A percentile compares a stretch with the other conserved stretches of the same genome.
These are phyloP conservation scores for Lamprologus ornatipinnis DNA, from an alignment of 2,113 vertebrate species.

Conservation along the genomic window DNA sequence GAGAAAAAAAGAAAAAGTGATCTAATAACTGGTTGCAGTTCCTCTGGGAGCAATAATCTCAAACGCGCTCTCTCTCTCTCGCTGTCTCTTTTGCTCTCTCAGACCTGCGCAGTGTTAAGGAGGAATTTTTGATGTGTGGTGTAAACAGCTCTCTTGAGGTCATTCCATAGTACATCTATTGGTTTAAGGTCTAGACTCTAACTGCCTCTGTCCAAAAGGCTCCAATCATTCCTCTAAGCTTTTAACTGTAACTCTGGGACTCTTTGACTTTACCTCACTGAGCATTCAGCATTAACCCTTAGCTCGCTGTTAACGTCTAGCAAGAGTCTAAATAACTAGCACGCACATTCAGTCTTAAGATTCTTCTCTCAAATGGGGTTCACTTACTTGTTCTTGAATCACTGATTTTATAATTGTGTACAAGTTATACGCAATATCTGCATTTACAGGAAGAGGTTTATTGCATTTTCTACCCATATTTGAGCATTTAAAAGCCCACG, in stretches of 20 bases:
- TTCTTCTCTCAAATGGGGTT: background rate
- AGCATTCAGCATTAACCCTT: background rate
- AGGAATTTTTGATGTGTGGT: background rate
- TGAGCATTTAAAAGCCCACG: background rate
- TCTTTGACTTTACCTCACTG: background rate
- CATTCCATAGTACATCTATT: background rate
- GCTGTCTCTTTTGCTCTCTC: background rate
- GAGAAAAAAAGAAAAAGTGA: background rate
- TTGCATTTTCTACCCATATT: conserved; percentile 4
- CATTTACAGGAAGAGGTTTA: background rate
- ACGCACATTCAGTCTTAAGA: background rate
- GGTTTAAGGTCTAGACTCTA: background rate
- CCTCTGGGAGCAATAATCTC: background rate
- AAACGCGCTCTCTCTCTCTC: background rate
- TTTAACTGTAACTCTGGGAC: background rate
- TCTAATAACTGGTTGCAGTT: background rate
- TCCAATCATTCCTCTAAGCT: background rate
- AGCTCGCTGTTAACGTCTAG: background rate
- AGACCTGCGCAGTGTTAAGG: background rate
- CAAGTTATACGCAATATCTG: background rate
- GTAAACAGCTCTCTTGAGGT: background rate
- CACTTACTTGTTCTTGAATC: background rate
- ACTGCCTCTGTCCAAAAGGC: background rate
- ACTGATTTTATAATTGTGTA: background rate
- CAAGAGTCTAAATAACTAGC: background rate